These are phyloP conservation scores for Xanthostigma xanthostigma DNA, from an alignment of 2,888 invertebrate species.

Conservation along the genomic window DNA sequence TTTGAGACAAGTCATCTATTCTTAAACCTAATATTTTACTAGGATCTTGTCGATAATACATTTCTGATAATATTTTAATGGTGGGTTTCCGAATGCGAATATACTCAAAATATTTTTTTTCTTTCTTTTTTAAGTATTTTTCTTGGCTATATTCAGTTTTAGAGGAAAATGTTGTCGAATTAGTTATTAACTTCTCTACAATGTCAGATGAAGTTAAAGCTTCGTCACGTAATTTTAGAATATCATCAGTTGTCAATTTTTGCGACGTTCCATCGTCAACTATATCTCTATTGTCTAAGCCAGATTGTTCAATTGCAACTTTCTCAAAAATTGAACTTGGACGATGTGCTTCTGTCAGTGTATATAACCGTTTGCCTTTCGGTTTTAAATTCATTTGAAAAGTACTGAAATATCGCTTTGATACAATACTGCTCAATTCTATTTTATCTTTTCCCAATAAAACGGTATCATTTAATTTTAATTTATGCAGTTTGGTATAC, in stretches of 20 bases:
- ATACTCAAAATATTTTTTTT: conserved; percentile 80
- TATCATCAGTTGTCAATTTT: conserved; percentile 67
- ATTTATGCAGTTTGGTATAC: conserved; percentile 62
- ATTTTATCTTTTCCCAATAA: conserved; percentile 55
- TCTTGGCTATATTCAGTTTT: conserved; percentile 90
- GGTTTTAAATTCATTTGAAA: conserved; percentile 58
- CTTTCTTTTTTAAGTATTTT: conserved; percentile 91
- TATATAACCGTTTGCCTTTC: conserved; percentile 34
- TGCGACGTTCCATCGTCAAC: conserved; percentile 68
- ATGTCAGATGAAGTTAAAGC: conserved; percentile 69
- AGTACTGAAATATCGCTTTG: conserved; percentile 54
- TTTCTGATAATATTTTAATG: conserved; percentile 65
- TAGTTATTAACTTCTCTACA: conserved; percentile 72
- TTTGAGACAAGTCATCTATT: conserved; percentile 77
- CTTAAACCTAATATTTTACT: conserved; percentile 62
- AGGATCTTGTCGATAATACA: conserved; percentile 69
- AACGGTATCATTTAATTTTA: conserved; percentile 44
- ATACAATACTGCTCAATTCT: conserved; percentile 48
- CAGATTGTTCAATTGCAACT: conserved; percentile 49
- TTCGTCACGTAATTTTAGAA: conserved; percentile 59
- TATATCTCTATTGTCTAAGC: conserved; percentile 73
- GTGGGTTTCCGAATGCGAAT: conserved; percentile 67
- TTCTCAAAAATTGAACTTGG: conserved; percentile 42
- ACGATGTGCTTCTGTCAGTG: conserved; percentile 36
- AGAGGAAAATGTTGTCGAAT: conserved; percentile 76